Conservation (phyloP, 2,113 vertebrate genomes). For the Cyrtonyx montezumae region DNA sequence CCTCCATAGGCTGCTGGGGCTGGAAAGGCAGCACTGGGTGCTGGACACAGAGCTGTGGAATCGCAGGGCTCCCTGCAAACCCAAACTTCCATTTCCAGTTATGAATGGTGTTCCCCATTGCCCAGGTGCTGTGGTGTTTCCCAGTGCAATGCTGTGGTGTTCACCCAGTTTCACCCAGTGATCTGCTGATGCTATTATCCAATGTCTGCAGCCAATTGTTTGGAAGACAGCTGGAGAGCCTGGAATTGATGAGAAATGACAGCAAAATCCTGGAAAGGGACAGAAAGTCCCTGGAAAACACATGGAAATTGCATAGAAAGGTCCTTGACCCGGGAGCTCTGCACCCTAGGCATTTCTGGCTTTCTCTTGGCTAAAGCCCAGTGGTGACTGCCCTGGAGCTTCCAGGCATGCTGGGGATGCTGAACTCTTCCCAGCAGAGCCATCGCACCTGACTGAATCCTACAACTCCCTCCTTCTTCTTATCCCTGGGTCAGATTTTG, state of each 20-base stretch:
- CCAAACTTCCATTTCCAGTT: background rate
- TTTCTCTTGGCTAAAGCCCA: background rate
- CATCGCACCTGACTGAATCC: background rate
- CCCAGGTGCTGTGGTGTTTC: fast-evolving
- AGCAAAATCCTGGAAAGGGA: background rate
- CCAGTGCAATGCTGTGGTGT: background rate
- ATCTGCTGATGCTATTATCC: background rate
- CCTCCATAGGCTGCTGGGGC: background rate
- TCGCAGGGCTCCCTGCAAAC: background rate
- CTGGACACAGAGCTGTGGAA: background rate
- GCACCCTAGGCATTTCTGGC: too few species aligned
- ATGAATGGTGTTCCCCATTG: background rate
- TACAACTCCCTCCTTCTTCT: background rate
- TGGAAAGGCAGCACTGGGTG: background rate
- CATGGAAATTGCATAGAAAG: fast-evolving
- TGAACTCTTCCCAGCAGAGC: background rate
- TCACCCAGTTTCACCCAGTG: background rate
- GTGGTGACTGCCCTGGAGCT: fast-evolving
- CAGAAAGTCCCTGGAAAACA: background rate
- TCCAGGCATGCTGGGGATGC: fast-evolving
- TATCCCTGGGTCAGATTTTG: background rate
- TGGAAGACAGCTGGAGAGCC: background rate
- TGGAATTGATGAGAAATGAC: background rate
- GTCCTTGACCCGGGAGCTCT: background rate
- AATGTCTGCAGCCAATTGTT: background rate